Conservation (phyloP, 2,888 invertebrate genomes). For the Margaritifera margaritifera region DNA sequence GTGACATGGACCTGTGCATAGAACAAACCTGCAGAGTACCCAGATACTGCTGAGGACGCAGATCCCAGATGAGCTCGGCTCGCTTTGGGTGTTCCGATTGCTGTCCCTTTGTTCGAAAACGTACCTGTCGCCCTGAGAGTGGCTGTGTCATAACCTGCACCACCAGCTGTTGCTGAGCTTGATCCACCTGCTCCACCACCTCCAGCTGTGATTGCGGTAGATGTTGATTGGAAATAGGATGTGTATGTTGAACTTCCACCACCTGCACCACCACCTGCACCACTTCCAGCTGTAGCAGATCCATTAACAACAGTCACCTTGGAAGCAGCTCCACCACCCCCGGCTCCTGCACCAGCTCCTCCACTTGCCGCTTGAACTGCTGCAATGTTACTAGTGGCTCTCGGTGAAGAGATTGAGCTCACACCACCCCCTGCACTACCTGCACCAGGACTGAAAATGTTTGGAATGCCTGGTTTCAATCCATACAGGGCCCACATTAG, state of each 20-base stretch:
- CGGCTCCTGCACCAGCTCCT: slow-evolving; percentile 44
- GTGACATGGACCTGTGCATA: too few relatives aligned
- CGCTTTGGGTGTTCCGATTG: slow-evolving; percentile 60
- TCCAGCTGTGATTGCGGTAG: slow-evolving; percentile 39
- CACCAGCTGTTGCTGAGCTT: slow-evolving; percentile 12
- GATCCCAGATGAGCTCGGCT: slow-evolving; percentile 50
- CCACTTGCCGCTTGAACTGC: slow-evolving; percentile 51
- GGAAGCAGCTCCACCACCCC: slow-evolving; percentile 35
- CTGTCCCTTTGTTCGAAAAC: slow-evolving; percentile 60
- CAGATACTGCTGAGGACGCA: slow-evolving; percentile 35
- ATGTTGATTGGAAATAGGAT: slow-evolving; percentile 41
- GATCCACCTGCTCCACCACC: slow-evolving; percentile 40
- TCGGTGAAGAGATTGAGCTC: slow-evolving; percentile 57
- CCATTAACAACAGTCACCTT: slow-evolving; percentile 47
- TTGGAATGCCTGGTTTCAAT: slow-evolving; percentile 63
- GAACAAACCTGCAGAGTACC: neutral
- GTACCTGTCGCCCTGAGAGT: slow-evolving; percentile 61
- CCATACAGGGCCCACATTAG: slow-evolving; percentile 67
- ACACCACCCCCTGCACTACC: slow-evolving; percentile 41
- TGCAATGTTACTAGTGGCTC: slow-evolving; percentile 49
- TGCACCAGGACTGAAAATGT: slow-evolving; percentile 41
- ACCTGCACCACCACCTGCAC: slow-evolving; percentile 37
- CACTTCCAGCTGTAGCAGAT: slow-evolving; percentile 36
- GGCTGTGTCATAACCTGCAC: slow-evolving; percentile 40
- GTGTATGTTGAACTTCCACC: slow-evolving; percentile 42